phyloP scores from a whole-genome alignment of 2,113 vertebrate species.

The Pelecanoides urinatrix region DNA sequence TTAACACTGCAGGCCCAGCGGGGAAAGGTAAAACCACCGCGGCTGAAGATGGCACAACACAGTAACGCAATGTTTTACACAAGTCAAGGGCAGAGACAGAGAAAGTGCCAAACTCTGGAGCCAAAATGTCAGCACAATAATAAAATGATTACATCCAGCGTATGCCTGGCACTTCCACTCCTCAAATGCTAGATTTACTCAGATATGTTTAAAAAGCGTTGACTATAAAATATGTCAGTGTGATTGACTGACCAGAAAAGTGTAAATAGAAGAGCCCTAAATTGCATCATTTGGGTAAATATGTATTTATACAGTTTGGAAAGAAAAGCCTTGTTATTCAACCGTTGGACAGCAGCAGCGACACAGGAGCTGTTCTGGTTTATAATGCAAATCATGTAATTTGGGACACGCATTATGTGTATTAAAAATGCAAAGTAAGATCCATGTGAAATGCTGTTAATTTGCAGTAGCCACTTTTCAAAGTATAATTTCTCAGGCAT shows the following conservation, averaged over 20 bases:
- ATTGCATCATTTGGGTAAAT: constrained; percentile 53
- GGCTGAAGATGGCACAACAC: background rate
- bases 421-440: constrained; percentile 73
- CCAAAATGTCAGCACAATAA: background rate
- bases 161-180: background rate
- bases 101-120: background rate
- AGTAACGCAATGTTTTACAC: background rate
- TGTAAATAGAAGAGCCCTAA: constrained; percentile 27
- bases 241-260: constrained; percentile 15
- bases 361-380: constrained; percentile 60
- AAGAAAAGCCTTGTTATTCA: constrained; percentile 61
- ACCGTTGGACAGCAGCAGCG: constrained; percentile 46
- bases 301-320: constrained; percentile 58
- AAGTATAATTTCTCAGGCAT: constrained; percentile 63
- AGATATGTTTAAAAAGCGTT: background rate
- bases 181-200: background rate
- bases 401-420: constrained; percentile 61
- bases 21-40: background rate
- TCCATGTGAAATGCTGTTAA: constrained; percentile 60
- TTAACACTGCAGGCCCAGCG: fast-evolving
- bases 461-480: constrained; percentile 64
- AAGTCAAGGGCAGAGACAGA: background rate
- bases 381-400: constrained; percentile 71
- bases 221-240: background rate
- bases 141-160: background rate